Evolutionary conservation across 2,797 vertebrate genomes (phyloP).

Genomic region (Liparis tanakae): DNA sequence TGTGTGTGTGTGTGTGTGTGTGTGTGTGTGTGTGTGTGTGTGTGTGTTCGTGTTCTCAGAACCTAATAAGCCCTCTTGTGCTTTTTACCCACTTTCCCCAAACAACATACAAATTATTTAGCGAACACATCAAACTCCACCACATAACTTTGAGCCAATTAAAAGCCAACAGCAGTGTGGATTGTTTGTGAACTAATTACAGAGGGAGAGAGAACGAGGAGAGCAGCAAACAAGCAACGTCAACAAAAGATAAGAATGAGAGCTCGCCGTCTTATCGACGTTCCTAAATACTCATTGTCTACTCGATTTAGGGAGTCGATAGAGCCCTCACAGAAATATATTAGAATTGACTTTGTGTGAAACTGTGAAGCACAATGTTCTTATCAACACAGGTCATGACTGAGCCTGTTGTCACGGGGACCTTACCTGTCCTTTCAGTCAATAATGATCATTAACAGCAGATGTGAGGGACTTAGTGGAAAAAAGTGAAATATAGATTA

Average conservation of each 20-base stretch:
- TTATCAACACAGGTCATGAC: background rate
- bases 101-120: slow-evolving; percentile 3
- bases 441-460: background rate
- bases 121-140: background rate
- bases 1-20: background rate
- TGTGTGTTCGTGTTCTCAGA: no score
- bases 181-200: slow-evolving; percentile 10
- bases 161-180: background rate
- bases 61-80: background rate
- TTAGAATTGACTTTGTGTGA: slow-evolving; percentile 4
- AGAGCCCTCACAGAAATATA: background rate
- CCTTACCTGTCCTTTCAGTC: background rate
- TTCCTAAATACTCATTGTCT: background rate
- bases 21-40: no score
- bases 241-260: slow-evolving; percentile 4
- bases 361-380: background rate
- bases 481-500: background rate
- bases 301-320: background rate
- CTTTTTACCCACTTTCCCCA: background rate
- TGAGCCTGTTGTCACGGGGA: background rate
- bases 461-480: background rate
- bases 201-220: background rate
- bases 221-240: background rate
- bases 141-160: background rate
- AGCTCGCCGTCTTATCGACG: no score